phyloP scores from a whole-genome alignment of 2,113 vertebrate species.

The Trichechus manatus region DNA sequence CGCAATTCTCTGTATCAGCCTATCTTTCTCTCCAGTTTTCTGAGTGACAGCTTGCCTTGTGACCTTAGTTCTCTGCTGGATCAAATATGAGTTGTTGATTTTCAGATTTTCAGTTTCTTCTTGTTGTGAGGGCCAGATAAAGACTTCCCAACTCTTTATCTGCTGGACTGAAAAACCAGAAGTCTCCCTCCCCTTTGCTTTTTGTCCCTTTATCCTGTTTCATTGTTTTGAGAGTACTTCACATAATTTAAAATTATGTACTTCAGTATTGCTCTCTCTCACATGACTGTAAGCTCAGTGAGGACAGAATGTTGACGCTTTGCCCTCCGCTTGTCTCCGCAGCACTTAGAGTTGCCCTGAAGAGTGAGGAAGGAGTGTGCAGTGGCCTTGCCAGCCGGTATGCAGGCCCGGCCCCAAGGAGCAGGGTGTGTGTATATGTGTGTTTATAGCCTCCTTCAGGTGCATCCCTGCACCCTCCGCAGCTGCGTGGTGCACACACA shows the following conservation, averaged over 20 bases:
- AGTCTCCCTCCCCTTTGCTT: background rate
- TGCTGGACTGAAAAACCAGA: no score
- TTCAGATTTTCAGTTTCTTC: no score
- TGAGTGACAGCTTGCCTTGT: no score
- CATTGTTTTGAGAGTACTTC: background rate
- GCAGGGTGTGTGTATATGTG: no score
- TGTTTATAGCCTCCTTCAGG: background rate
- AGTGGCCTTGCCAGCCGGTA: background rate
- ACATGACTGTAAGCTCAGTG: background rate
- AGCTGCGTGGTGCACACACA: background rate
- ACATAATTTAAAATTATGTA: background rate
- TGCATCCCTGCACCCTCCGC: background rate
- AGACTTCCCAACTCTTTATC: no score
- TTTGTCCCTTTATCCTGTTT: background rate
- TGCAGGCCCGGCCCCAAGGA: background rate
- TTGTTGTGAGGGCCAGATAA: no score
- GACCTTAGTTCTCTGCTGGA: no score
- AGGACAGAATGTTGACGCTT: no score
- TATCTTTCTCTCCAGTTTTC: no score
- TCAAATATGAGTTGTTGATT: no score
- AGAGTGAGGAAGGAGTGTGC: background rate
- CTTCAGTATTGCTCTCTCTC: no score
- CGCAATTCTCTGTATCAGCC: no score
- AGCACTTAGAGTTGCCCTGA: background rate
- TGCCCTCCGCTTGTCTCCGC: background rate